Conservation (phyloP, 2,797 vertebrate species). For the Eremophila alpestris region DNA sequence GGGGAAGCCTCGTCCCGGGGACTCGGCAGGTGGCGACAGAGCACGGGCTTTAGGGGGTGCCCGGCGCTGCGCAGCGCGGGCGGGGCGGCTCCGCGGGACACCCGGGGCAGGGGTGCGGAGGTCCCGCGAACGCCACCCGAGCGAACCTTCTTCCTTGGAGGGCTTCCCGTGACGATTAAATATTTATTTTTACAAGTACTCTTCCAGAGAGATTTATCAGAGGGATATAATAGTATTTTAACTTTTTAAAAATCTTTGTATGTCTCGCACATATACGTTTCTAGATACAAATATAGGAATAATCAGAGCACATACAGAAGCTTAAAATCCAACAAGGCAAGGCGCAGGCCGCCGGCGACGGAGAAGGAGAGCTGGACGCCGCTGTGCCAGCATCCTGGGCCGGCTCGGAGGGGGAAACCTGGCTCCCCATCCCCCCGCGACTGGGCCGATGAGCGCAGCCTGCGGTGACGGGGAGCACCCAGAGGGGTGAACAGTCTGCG, state of each 20-base stretch:
- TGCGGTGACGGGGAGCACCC: neutral
- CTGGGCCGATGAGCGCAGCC: neutral
- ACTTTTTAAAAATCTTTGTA: accelerated
- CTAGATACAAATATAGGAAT: neutral
- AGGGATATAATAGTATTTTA: neutral
- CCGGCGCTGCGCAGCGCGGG: neutral
- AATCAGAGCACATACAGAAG: neutral
- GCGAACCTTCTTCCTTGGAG: neutral
- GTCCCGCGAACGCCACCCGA: neutral
- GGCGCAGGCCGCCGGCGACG: neutral
- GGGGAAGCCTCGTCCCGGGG: neutral
- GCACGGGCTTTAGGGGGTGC: constrained; percentile 47
- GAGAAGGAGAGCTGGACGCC: neutral
- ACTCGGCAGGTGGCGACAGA: constrained; percentile 76
- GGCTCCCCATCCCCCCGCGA: neutral
- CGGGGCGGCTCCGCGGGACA: neutral
- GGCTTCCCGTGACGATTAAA: neutral
- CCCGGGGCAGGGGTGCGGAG: neutral
- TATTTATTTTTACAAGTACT: neutral
- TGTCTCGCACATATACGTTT: accelerated
- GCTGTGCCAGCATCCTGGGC: neutral
- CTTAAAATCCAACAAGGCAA: neutral
- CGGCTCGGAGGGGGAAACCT: neutral
- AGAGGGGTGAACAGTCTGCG: neutral
- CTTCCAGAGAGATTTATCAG: neutral